These are phyloP conservation scores for Anseranas semipalmata DNA, from an alignment of 2,113 vertebrate species.

Conservation along the genomic window DNA sequence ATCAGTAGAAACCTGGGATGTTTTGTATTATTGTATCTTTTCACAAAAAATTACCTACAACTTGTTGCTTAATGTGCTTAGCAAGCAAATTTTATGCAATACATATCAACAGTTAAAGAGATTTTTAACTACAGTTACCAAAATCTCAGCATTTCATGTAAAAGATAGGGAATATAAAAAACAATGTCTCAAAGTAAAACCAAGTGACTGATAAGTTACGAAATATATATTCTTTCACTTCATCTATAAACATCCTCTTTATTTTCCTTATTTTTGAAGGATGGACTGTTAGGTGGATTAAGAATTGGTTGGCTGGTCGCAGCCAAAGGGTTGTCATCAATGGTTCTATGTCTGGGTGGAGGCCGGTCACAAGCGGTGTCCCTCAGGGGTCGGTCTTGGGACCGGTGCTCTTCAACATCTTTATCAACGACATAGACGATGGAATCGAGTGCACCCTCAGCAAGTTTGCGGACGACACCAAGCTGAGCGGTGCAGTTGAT, in stretches of 20 bases:
- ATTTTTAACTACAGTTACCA: not conserved
- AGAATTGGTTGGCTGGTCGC: too few relatives aligned
- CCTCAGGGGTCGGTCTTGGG: too few relatives aligned
- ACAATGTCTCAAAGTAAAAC: not conserved
- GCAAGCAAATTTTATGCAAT: conserved; percentile 5
- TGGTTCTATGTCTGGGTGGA: too few relatives aligned
- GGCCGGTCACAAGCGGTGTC: too few relatives aligned
- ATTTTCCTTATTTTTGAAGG: too few relatives aligned
- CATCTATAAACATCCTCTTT: not conserved
- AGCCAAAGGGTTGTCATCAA: too few relatives aligned
- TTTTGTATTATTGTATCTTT: not conserved
- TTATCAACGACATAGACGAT: too few relatives aligned
- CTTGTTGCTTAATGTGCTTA: not conserved
- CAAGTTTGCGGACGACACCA: too few relatives aligned
- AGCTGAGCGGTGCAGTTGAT: too few relatives aligned
- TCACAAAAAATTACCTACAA: not conserved
- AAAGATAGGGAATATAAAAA: not conserved
- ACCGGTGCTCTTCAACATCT: too few relatives aligned
- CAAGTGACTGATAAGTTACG: not conserved
- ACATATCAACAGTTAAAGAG: conserved; percentile 35
- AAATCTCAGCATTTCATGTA: not conserved
- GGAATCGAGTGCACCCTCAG: too few relatives aligned
- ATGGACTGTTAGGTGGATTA: too few relatives aligned
- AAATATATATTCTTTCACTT: not conserved
- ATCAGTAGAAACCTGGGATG: not conserved